A percentile compares a stretch with the other conserved stretches of the same genome.
These are phyloP conservation scores for Rafetus swinhoei DNA, from an alignment of 2,113 vertebrate species.

Conservation along the genomic window DNA sequence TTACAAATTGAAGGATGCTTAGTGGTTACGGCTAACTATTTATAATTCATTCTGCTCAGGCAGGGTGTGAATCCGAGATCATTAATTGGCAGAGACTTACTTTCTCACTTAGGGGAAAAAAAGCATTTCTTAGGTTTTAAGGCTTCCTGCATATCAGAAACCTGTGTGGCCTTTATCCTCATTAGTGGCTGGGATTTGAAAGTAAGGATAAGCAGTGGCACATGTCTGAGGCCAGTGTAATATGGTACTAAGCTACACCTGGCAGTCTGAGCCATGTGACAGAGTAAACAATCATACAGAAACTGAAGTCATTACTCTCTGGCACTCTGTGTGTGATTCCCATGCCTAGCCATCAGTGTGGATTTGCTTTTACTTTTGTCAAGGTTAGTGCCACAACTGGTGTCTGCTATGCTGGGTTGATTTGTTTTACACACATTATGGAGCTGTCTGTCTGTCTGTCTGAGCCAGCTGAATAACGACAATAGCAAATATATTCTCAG, in stretches of 20 bases:
- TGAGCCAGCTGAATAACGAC: rapidly evolving
- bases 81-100: neutral
- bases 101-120: neutral
- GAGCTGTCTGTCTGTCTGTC: neutral
- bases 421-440: neutral
- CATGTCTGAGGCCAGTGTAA: neutral
- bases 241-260: neutral
- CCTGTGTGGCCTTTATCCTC: neutral
- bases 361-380: rapidly evolving
- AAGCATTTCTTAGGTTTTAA: neutral
- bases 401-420: neutral
- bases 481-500: neutral
- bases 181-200: neutral
- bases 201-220: neutral
- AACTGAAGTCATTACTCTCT: rapidly evolving
- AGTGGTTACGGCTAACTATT: neutral
- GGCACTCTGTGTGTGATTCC: neutral
- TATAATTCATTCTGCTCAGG: neutral
- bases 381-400: neutral
- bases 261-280: rapidly evolving
- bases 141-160: neutral
- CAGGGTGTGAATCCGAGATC: no score
- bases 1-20: constrained; percentile 6
- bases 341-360: rapidly evolving
- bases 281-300: rapidly evolving